A percentile compares a stretch with the other conserved stretches of the same genome.
phyloP scores from a whole-genome alignment of 2,888 invertebrate species.

The Pharmacophagus antenor region DNA sequence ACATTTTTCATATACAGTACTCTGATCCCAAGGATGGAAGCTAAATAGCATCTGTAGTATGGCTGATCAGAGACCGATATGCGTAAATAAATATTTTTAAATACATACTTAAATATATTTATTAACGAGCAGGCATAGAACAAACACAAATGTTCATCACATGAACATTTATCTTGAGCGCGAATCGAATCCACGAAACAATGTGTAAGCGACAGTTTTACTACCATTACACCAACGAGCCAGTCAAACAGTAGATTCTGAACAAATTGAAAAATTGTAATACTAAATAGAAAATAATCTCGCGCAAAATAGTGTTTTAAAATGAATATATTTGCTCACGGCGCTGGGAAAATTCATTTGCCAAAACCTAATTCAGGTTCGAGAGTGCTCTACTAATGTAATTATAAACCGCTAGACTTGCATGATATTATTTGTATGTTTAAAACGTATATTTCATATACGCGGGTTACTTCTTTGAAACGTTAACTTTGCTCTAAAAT shows the following conservation, averaged over 20 bases:
- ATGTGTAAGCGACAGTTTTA: too few species aligned
- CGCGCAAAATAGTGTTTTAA: slow-evolving; percentile 11
- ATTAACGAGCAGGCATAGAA: too few species aligned
- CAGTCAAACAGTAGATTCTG: not conserved
- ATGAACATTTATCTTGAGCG: too few species aligned
- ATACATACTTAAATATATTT: too few species aligned
- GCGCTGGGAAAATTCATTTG: slow-evolving; percentile 15
- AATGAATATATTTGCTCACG: slow-evolving; percentile 11
- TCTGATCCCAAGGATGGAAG: too few species aligned
- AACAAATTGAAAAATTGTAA: not conserved
- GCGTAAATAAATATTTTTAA: too few species aligned
- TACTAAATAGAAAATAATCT: slow-evolving; percentile 10
- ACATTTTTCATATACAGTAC: too few species aligned
- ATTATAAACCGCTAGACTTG: slow-evolving; percentile 30
- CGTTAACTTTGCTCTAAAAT: not conserved
- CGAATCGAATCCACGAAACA: too few species aligned
- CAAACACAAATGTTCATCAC: too few species aligned
- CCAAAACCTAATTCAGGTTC: slow-evolving; percentile 25
- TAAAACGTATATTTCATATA: slow-evolving; percentile 17
- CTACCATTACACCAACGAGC: too few species aligned
- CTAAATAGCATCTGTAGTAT: too few species aligned
- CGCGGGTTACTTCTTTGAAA: not conserved
- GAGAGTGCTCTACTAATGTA: slow-evolving; percentile 32
- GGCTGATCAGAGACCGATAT: too few species aligned
- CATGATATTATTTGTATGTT: slow-evolving; percentile 32